Percentiles rank a stretch among this genome's conserved stretches.
Conservation (phyloP, 2,888 invertebrate species). For the Gastracanthus pulcherrimus region DNA sequence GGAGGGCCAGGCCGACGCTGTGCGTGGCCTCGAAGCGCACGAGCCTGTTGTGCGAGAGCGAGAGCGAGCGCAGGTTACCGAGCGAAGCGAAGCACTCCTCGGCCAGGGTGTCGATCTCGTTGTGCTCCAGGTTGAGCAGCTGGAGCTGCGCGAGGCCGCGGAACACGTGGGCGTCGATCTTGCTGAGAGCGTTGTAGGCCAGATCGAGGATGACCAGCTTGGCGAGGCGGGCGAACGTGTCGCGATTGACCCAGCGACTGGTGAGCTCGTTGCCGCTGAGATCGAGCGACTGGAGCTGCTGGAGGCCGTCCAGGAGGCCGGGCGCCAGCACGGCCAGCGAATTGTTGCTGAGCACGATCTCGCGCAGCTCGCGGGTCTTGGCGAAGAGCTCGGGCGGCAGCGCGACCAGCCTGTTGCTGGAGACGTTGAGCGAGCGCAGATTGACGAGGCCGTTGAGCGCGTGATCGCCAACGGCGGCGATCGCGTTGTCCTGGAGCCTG, state of each 20-base stretch:
- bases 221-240: slow-evolving; percentile 87
- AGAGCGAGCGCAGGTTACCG: slow-evolving; percentile 87
- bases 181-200: slow-evolving; percentile 85
- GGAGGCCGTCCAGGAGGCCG: slow-evolving; percentile 85
- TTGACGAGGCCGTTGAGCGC: slow-evolving; percentile 85
- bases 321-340: slow-evolving; percentile 87
- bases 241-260: slow-evolving; percentile 88
- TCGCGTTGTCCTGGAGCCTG: slow-evolving; percentile 87
- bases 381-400: slow-evolving; percentile 89
- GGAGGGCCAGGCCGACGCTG: slow-evolving; percentile 85
- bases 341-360: slow-evolving; percentile 88
- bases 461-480: slow-evolving; percentile 86
- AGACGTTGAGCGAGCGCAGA: slow-evolving; percentile 86
- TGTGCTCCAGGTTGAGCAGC: slow-evolving; percentile 86
- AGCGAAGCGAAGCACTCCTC: slow-evolving; percentile 87
- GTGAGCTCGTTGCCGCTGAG: slow-evolving; percentile 86
- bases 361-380: slow-evolving; percentile 84
- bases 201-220: slow-evolving; percentile 87
- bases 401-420: slow-evolving; percentile 87
- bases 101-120: slow-evolving; percentile 84
- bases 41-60: slow-evolving; percentile 86
- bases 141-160: slow-evolving; percentile 87
- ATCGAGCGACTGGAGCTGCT: slow-evolving; percentile 86
- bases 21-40: slow-evolving; percentile 84
- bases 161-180: slow-evolving; percentile 86